These are phyloP conservation scores for Rhincodon typus DNA, from an alignment of 2,797 vertebrate genomes.

Conservation along the genomic window DNA sequence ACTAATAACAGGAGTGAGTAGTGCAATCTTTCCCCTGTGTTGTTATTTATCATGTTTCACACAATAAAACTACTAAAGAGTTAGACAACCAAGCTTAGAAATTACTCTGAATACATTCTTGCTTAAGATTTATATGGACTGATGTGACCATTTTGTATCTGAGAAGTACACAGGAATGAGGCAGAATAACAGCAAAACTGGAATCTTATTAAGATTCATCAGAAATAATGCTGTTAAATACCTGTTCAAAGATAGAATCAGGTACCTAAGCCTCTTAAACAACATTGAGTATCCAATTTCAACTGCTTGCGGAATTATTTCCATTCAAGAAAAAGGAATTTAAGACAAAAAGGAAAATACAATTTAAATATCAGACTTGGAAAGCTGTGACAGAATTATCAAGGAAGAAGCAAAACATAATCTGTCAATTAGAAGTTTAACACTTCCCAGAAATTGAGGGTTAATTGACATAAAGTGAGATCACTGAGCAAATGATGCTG, in stretches of 20 bases:
- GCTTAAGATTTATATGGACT: neutral
- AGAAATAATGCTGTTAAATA: neutral
- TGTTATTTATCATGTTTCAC: neutral
- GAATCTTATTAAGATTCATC: neutral
- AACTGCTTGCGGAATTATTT: neutral
- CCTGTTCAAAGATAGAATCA: neutral
- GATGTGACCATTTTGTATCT: neutral
- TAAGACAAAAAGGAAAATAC: neutral
- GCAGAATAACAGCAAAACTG: neutral
- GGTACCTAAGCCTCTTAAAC: neutral
- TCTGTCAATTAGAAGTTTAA: neutral
- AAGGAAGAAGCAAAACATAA: neutral
- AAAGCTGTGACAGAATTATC: neutral
- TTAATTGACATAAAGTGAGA: neutral
- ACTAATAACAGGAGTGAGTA: neutral
- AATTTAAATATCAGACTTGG: neutral
- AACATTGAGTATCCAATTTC: neutral
- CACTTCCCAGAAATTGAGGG: neutral
- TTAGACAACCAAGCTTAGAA: neutral
- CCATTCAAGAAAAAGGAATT: neutral
- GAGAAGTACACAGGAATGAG: neutral
- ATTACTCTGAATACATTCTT: conserved; percentile 3
- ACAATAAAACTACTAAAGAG: neutral
- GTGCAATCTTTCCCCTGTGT: neutral
- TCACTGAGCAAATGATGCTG: neutral